These are phyloP conservation scores for Lithosia quadra DNA, from an alignment of 2,888 invertebrate species.

Conservation along the genomic window DNA sequence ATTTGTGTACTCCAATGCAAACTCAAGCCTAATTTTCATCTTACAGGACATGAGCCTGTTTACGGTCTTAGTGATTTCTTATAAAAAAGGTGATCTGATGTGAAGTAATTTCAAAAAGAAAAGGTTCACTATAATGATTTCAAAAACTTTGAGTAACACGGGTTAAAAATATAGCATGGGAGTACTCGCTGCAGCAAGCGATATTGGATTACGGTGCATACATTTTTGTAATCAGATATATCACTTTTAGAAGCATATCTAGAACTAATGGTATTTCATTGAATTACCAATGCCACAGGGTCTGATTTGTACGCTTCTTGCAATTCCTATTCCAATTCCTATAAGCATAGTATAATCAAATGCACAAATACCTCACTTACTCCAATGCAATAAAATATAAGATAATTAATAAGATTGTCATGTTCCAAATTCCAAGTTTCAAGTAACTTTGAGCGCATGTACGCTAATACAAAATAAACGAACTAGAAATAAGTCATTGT, in stretches of 20 bases:
- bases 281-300: slow-evolving; percentile 53
- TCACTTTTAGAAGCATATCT: slow-evolving; percentile 51
- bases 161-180: slow-evolving; percentile 23
- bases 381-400: neutral
- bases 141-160: slow-evolving; percentile 36
- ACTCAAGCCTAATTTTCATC: too few relatives aligned
- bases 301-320: slow-evolving; percentile 9
- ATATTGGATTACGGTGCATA: slow-evolving; percentile 59
- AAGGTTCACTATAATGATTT: slow-evolving; percentile 12
- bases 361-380: neutral
- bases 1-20: neutral
- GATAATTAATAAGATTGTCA: neutral
- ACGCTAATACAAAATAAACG: neutral
- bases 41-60: neutral
- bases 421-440: neutral
- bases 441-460: neutral
- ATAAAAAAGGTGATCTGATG: too few relatives aligned
- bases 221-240: slow-evolving; percentile 66
- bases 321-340: too few relatives aligned
- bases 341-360: too few relatives aligned
- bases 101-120: too few relatives aligned
- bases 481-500: slow-evolving; percentile 5
- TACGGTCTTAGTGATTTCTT: neutral
- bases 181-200: slow-evolving; percentile 38
- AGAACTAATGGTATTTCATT: slow-evolving; percentile 54